Evolutionary conservation across 2,113 vertebrate species (phyloP), one percentile per base, ranked within the genome.

Genomic region (Forbesichthys papilliferus): DNA sequence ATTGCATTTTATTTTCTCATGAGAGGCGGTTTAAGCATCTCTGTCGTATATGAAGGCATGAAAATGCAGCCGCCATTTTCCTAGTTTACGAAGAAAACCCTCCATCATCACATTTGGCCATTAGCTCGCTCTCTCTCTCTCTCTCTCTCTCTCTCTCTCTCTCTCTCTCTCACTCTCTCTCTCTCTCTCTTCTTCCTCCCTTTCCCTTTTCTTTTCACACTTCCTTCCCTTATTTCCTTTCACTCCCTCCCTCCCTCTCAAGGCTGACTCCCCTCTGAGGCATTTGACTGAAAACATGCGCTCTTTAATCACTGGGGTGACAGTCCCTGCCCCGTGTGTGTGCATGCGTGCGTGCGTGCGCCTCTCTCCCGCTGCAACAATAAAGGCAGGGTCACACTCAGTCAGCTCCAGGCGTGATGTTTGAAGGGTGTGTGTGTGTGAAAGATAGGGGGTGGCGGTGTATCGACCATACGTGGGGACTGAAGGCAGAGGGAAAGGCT

Each of bases 41-140:
- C 7, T 42, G 36, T 42, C 36, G 3, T 42, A 8, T 42, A 7
- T 8, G 36, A 42, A 76, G 85, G 71, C 71, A 83, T 68, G 75
- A 42, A 27, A 27, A 27, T 27, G 27, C 27, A 27, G 27, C 27
- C 27, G 2, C 27, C 27, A 53, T 73, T 63, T 57, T 65, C 78
- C 66, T 42, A 27, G 75, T 42, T 5, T 5, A 3, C 36, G 5
- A 27, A 27, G 9, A 49, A 48, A 61, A 34, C 10, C 11, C 74
- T 48, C 58, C 84, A 82, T 98, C 97, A 98, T 98, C 95, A 96
- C 96, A 94, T 96, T 96, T 96, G 95, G 94, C 94, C 92, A 98
- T 98, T 97, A 66, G 18, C 60, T 53, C 62, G 53, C 68, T 48
- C 60, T 11, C 5, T 3, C 52, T 42, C 11, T 36, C 27, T 42